Evolutionary conservation across 2,888 invertebrate genomes (phyloP), one percentile per base, ranked within the genome.

Genomic region (Deladenus siricidicola): DNA sequence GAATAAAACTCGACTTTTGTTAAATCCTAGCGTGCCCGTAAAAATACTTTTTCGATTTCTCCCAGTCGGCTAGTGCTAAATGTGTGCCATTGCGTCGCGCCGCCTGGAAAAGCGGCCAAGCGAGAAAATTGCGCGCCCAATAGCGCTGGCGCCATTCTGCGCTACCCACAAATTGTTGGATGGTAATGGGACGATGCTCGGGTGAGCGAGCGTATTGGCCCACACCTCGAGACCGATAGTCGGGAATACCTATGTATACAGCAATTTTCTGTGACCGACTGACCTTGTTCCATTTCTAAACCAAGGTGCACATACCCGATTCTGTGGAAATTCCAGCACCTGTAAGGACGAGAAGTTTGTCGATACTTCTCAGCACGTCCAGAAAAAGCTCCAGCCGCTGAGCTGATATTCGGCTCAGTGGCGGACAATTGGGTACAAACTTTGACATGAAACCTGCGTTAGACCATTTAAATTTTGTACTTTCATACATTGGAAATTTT

Each of bases 311-410:
- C 44, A 28, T 48, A 74, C 74, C 75, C 78, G 90, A 90, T 84
- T 96, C 94, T 1, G 94, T 96, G 0, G 94, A 94, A 73, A 94
- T 86, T 30, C 94, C 96, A 68, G 94, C 94, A 17, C 96, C 96
- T 55, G 90, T 90, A 48, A 93, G 78, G 21, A 89, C 83, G 21
- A 90, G 82, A n/a, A 83, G 63, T 19, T 64, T 73, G 23, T 78
- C 68, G 43, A 70, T 63, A 17, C 51, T 30, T 19, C 19, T 55
- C 17, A 67, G 21, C 6, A 63, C 24, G 3, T 23, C 42, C 19
- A 52, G 45, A 29, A 65, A 23, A 17, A 66, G 21, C 19, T 48
- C 19, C 0, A 63, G 8, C n/a, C 28, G 21, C 24, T 10, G 19
- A 4, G n/a, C 8, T 19, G 39, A 10, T n/a, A 62, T 10, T n/a